Percentiles rank a stretch among this genome's conserved stretches.
Evolutionary conservation across 2,888 invertebrate genomes (phyloP).

Genomic region (Boloria euphrosyne): DNA sequence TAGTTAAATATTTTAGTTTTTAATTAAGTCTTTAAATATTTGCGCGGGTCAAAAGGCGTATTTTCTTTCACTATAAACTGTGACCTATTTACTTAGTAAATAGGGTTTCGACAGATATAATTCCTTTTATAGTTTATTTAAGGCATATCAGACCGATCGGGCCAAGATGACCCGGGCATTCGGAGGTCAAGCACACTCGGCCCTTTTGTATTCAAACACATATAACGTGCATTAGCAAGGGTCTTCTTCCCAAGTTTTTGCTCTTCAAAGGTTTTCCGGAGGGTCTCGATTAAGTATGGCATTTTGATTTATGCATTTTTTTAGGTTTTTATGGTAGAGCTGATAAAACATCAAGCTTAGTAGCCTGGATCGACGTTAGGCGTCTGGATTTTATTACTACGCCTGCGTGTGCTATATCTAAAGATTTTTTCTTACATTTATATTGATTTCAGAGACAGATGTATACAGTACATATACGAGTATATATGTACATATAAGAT

Average conservation of each 20-base stretch:
- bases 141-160: conserved; percentile 32
- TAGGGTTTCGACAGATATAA: conserved; percentile 24
- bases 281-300: conserved; percentile 63
- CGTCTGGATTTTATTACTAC: conserved; percentile 21
- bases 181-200: conserved; percentile 71
- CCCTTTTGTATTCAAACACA: conserved; percentile 72
- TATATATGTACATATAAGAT: too few relatives aligned
- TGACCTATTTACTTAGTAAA: conserved; percentile 9
- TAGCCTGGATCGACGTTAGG: conserved; percentile 23
- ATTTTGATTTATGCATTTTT: conserved; percentile 70
- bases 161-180: conserved; percentile 36
- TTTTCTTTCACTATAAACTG: too few relatives aligned
- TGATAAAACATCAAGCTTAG: neutral
- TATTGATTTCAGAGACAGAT: too few relatives aligned
- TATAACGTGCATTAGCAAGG: conserved; percentile 74
- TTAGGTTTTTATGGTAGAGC: conserved; percentile 9
- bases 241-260: conserved; percentile 65
- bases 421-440: too few relatives aligned
- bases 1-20: too few relatives aligned
- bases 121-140: conserved; percentile 36
- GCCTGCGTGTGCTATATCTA: too few relatives aligned
- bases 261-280: conserved; percentile 45
- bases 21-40: too few relatives aligned
- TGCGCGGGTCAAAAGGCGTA: too few relatives aligned
- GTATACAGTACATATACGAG: too few relatives aligned